A percentile compares a stretch with the other conserved stretches of the same genome.
These are phyloP conservation scores for Acrobasis suavella DNA, from an alignment of 2,888 invertebrate genomes.

Conservation along the genomic window DNA sequence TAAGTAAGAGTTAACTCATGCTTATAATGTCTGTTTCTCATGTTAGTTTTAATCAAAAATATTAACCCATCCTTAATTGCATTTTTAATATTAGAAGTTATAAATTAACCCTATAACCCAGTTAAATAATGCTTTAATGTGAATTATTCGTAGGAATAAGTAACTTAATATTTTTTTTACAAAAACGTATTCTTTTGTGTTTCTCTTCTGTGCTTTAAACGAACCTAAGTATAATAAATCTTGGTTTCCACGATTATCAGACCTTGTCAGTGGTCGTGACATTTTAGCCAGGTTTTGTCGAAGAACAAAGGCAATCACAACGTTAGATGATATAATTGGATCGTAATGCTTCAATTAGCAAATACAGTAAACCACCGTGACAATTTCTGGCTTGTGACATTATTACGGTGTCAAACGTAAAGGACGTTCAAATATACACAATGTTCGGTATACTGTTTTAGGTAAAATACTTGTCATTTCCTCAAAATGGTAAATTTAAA, in stretches of 20 bases:
- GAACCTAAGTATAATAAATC: too few relatives aligned
- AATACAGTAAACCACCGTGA: background rate
- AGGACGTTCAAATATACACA: background rate
- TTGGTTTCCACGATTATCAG: background rate
- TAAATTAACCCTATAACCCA: too few relatives aligned
- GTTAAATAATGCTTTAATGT: too few relatives aligned
- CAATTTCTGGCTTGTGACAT: constrained; percentile 1
- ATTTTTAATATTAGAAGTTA: too few relatives aligned
- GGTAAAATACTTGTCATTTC: background rate
- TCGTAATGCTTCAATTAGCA: constrained; percentile 5
- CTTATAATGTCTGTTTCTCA: too few relatives aligned
- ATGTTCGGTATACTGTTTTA: background rate
- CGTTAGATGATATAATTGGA: background rate
- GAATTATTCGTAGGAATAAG: too few relatives aligned
- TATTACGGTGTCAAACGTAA: constrained; percentile 6
- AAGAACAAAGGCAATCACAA: constrained; percentile 13
- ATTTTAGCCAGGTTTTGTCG: background rate
- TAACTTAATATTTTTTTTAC: too few relatives aligned
- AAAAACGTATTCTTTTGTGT: too few relatives aligned
- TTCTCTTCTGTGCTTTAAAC: too few relatives aligned
- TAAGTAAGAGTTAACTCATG: too few relatives aligned
- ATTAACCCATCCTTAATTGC: too few relatives aligned
- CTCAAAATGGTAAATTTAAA: constrained; percentile 1
- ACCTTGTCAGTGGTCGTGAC: background rate
- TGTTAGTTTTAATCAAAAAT: too few relatives aligned